Percentiles rank a stretch among this genome's conserved stretches.
Evolutionary conservation across 64 coral and sea anemone species (phyloP).

Genomic region (Dendrophyllia cribrosa): DNA sequence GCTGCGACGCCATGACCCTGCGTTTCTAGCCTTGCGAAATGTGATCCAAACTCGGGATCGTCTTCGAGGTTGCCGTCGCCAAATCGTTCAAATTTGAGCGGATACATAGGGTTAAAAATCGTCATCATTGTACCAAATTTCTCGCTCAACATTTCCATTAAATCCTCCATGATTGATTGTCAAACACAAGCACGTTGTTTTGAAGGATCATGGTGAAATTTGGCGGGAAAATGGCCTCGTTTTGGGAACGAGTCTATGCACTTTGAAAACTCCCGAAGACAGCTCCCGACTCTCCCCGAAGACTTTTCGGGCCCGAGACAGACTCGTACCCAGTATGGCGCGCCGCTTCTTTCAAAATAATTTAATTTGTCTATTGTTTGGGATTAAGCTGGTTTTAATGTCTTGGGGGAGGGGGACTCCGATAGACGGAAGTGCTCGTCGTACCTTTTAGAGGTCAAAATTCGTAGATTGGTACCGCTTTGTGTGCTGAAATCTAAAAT

Average conservation of each 20-base stretch:
- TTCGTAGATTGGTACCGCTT: too few species aligned
- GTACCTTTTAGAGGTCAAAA: too few species aligned
- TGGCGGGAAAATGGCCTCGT: constrained; percentile 56
- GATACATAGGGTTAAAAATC: constrained; percentile 82
- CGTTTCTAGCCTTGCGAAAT: neutral
- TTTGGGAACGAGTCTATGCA: constrained; percentile 14
- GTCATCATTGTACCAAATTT: constrained; percentile 69
- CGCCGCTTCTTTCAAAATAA: too few species aligned
- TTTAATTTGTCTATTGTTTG: too few species aligned
- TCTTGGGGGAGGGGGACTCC: too few species aligned
- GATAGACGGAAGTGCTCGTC: too few species aligned
- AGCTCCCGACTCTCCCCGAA: too few species aligned
- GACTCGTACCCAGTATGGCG: too few species aligned
- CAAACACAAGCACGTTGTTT: neutral
- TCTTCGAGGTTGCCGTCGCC: constrained; percentile 53
- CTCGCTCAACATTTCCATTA: constrained; percentile 52
- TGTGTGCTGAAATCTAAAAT: too few species aligned
- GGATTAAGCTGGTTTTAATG: too few species aligned
- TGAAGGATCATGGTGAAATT: neutral
- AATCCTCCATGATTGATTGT: constrained; percentile 25
- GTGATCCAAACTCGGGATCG: constrained; percentile 69
- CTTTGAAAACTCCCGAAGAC: too few species aligned
- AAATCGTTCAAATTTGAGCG: constrained; percentile 87
- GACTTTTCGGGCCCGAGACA: too few species aligned
- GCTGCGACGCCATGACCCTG: constrained; percentile 38